Base-by-base conservation (phyloP, 2,888 invertebrate species). In the Tetanocera ferruginea region DNA sequence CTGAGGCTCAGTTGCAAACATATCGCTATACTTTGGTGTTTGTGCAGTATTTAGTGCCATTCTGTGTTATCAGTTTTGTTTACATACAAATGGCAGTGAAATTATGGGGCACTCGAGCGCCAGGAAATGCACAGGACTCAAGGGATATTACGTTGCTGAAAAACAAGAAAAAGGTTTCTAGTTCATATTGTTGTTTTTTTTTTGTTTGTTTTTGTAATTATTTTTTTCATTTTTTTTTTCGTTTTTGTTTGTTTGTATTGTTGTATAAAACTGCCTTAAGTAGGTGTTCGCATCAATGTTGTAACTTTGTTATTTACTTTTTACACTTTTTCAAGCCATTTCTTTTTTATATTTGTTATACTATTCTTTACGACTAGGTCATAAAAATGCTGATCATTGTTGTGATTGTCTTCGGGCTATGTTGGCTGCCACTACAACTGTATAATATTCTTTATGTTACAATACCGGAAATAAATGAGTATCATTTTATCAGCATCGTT, bases 351-450 rank as follows among this genome's bases (percentile, higher is more conserved):
- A 49, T 71, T 28, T 9, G 34, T 25, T 17, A n/a, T n/a, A 31
- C 60, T n/a, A 73, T 72, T 66, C 60, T 74, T 51, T 67, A 57
- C 43, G 23, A 66, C 49, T 62, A 96, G 96, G 95, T 96, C 81
- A 95, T 96, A 86, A 96, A 96, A 92, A 96, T 96, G 96, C 91
- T 96, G 87, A 95, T 96, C 66, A 93, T 95, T 76, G 96, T 96
- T 25, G 96, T 96, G 31, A 92, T 94, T 6, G 91, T 96, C 11
- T 96, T 96, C 86, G 95, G 95, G 0, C 87, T 96, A 0, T 96
- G 96, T 88, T 96, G 96, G 96, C 91, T 96, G 51, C 96, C 96
- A 0, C 90, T 96, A 49, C 95, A 95, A 86, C 92, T 93, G 78
- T 95, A 95, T 86, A 93, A 95, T 86, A 91, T 95, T 75, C 90